These are phyloP conservation scores for Gallinago nigripennis DNA, from an alignment of 2,797 vertebrate genomes.

Conservation along the genomic window DNA sequence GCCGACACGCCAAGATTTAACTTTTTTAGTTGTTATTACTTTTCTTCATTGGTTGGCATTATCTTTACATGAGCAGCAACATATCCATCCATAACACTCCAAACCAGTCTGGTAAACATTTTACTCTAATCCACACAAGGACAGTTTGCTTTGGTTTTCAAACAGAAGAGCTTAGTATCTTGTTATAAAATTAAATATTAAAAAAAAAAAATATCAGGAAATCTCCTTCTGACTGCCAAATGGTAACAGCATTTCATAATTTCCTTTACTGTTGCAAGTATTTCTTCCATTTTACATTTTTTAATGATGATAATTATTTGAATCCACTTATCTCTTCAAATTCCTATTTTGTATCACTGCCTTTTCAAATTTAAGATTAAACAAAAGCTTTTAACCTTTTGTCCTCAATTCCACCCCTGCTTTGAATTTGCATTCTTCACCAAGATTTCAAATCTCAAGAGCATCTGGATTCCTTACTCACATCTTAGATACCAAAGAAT, in stretches of 20 bases:
- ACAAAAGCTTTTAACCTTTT: slow-evolving; percentile 1
- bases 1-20: not conserved
- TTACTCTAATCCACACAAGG: not conserved
- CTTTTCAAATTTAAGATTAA: slow-evolving; percentile 11
- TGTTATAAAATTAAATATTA: not conserved
- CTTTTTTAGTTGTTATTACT: not conserved
- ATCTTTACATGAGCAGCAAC: not conserved
- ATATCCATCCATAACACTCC: not conserved
- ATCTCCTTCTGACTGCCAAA: not conserved
- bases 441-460: not conserved
- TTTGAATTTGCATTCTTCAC: not conserved
- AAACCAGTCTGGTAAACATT: not conserved
- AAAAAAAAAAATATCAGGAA: not conserved
- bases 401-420: not conserved
- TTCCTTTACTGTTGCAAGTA: not conserved
- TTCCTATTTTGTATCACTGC: not conserved
- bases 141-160: not conserved
- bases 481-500: not conserved
- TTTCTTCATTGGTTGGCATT: not conserved
- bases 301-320: not conserved
- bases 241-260: not conserved
- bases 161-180: not conserved
- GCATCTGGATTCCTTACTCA: not conserved
- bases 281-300: not conserved
- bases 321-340: not conserved